These are phyloP conservation scores for Valencia hispanica DNA, from an alignment of 2,797 vertebrate genomes.

Conservation along the genomic window DNA sequence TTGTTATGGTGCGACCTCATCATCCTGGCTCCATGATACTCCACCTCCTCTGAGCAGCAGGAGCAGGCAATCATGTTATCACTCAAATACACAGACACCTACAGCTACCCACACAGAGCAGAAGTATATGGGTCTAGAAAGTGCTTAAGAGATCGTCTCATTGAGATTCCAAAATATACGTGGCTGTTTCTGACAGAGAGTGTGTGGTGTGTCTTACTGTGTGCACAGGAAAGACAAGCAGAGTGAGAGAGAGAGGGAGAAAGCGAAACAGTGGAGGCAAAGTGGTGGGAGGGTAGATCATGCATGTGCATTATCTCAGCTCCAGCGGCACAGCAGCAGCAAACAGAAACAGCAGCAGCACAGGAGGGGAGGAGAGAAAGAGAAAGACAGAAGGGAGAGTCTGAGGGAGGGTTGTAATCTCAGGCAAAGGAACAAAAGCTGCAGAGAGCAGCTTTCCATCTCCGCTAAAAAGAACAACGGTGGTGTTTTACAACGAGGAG, in stretches of 20 bases:
- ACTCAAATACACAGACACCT: constrained; percentile 30
- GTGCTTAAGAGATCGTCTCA: constrained; percentile 64
- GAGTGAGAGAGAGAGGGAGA: constrained; percentile 55
- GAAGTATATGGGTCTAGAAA: constrained; percentile 56
- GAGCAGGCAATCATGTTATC: constrained; percentile 47
- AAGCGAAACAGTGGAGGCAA: constrained; percentile 64
- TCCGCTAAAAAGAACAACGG: constrained; percentile 75
- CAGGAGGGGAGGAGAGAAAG: constrained; percentile 68
- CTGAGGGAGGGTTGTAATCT: constrained; percentile 76
- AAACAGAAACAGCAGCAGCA: constrained; percentile 73
- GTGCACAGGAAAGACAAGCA: constrained; percentile 44
- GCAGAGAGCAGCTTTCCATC: constrained; percentile 84
- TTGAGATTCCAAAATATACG: constrained; percentile 62
- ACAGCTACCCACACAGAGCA: constrained; percentile 34
- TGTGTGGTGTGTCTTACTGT: constrained; percentile 26
- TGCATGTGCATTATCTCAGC: constrained; percentile 83
- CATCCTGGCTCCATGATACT: constrained; percentile 85
- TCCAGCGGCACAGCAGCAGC: constrained; percentile 74
- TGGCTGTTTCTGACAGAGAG: constrained; percentile 36
- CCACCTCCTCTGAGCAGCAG: constrained; percentile 77
- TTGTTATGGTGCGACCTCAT: constrained; percentile 93
- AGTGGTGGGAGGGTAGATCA: constrained; percentile 78
- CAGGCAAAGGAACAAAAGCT: constrained; percentile 81
- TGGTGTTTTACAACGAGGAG: constrained; percentile 65
- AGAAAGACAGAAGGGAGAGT: constrained; percentile 71